Conservation (phyloP, 2,888 invertebrate species). For the Luperina testacea region DNA sequence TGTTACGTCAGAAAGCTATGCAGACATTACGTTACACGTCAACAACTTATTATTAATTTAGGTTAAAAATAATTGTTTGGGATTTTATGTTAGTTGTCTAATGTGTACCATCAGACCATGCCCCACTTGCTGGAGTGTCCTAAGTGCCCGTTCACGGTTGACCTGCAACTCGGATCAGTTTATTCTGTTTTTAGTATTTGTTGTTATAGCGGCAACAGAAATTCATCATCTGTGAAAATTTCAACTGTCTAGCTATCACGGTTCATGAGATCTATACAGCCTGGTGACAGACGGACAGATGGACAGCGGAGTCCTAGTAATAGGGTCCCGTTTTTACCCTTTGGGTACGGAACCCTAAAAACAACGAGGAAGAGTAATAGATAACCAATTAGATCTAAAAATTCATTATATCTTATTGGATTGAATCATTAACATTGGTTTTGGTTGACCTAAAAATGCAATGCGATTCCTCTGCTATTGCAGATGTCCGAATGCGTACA, state of each 20-base stretch:
- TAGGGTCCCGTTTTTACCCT: no score
- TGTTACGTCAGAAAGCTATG: slow-evolving; percentile 31
- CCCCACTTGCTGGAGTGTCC: neutral
- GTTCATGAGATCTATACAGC: no score
- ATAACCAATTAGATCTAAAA: neutral
- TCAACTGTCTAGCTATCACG: no score
- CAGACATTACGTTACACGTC: slow-evolving; percentile 24
- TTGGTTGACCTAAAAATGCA: neutral
- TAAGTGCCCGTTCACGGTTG: neutral
- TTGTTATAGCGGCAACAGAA: no score
- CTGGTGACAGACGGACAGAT: no score
- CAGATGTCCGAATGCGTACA: neutral
- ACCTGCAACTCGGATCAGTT: neutral
- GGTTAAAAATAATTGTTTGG: slow-evolving; percentile 25
- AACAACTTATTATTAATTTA: slow-evolving; percentile 26
- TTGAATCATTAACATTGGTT: neutral
- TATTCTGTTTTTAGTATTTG: no score
- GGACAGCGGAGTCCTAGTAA: no score
- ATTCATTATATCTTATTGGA: neutral
- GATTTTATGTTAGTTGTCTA: neutral
- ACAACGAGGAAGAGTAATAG: neutral
- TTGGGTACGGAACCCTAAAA: neutral
- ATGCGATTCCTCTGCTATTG: neutral
- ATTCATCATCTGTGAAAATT: no score
- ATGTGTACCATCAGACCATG: neutral